A percentile compares a stretch with the other conserved stretches of the same genome.
phyloP scores from a whole-genome alignment of 2,797 vertebrate genomes.

The Lacerta viridis region DNA sequence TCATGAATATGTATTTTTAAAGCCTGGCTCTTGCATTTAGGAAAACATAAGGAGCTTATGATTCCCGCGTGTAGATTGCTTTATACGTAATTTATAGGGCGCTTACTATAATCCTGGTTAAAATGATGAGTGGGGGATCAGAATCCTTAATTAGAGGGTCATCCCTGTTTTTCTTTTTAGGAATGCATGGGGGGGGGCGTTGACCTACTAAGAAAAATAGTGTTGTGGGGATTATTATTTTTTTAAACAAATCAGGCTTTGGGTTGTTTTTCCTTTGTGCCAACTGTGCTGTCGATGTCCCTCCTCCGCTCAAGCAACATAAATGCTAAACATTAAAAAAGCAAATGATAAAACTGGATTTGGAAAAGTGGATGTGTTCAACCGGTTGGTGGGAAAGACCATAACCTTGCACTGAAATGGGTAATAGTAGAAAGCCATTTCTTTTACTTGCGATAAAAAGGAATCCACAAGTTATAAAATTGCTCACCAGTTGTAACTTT shows the following conservation, averaged over 20 bases:
- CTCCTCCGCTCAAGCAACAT: too few relatives aligned
- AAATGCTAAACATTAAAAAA: not conserved
- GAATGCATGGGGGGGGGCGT: not conserved
- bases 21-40: not conserved
- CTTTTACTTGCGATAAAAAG: not conserved
- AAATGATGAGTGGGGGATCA: constrained; percentile 11
- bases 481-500: not conserved
- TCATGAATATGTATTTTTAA: not conserved
- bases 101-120: constrained; percentile 27
- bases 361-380: not conserved
- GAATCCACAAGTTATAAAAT: not conserved
- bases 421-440: not conserved
- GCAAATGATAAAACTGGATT: not conserved
- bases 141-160: not conserved
- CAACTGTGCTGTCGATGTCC: too few relatives aligned
- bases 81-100: constrained; percentile 22
- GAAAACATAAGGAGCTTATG: constrained; percentile 31
- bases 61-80: not conserved
- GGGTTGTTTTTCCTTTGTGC: not conserved
- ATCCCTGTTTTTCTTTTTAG: constrained; percentile 9
- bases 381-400: not conserved
- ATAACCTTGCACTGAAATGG: not conserved
- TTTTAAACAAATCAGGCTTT: not conserved
- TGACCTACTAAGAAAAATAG: constrained; percentile 9
- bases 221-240: not conserved